Evolutionary conservation across 2,797 vertebrate genomes (phyloP).

Genomic region (Ambastaia sidthimunki): DNA sequence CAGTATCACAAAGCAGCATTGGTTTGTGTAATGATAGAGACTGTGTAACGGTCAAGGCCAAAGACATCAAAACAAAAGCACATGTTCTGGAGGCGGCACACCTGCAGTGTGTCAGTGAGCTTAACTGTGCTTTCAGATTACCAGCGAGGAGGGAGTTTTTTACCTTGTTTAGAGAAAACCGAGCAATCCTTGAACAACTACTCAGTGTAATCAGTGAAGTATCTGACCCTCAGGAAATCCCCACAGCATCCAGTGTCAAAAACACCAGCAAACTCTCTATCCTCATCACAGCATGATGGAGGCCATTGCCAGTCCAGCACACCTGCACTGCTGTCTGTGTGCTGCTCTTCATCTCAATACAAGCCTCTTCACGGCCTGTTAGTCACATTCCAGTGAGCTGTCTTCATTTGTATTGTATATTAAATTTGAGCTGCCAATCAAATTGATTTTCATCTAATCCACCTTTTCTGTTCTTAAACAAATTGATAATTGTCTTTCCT

Average conservation of each 20-base stretch:
- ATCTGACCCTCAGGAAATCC: conserved; percentile 8
- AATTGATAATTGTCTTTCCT: too few relatives aligned
- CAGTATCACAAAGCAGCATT: neutral
- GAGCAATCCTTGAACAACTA: neutral
- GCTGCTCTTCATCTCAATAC: neutral
- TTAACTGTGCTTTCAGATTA: neutral
- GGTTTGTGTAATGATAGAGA: neutral
- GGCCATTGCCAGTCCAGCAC: neutral
- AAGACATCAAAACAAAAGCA: conserved; percentile 15
- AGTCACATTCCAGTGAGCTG: neutral
- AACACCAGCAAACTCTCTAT: conserved; percentile 18
- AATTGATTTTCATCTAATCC: too few relatives aligned
- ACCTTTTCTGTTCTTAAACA: too few relatives aligned
- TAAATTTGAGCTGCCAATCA: neutral
- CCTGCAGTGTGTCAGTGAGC: neutral
- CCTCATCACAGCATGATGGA: neutral
- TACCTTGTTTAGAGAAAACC: neutral
- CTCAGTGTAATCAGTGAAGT: neutral
- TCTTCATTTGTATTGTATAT: neutral
- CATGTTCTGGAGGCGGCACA: conserved; percentile 5
- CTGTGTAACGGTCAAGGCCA: conserved; percentile 9
- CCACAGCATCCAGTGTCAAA: conserved; percentile 7
- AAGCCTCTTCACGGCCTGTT: neutral
- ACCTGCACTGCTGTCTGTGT: conserved; percentile 4
- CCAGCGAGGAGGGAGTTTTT: neutral